Base-by-base conservation (phyloP, 2,797 vertebrate species). In the Dendrocincla tyrannina region DNA sequence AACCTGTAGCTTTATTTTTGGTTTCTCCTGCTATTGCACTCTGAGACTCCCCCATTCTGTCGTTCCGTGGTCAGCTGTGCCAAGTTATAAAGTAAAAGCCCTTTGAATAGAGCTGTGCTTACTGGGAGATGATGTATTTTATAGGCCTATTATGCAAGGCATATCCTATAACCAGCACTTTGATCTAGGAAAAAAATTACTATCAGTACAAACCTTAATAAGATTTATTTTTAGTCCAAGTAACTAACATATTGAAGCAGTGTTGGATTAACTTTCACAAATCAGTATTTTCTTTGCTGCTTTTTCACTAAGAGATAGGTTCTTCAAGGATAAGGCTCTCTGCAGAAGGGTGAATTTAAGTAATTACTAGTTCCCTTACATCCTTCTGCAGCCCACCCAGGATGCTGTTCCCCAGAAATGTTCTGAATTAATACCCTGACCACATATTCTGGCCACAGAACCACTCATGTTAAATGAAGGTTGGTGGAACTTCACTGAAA, bases 401-500 rank as follows among this genome's bases (percentile, higher is more conserved):
- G 35, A 58, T 66, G 85, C 55, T 75, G 73, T 50, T 88, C 17
- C 50, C 55, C 58, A 94, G 74, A 94, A 94, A 69, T 76, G 55
- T 63, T 78, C 63, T 75, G 53, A 75, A 76, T 95, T 72, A 93
- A 88, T 78, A 84, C 25, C 14, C 70, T 85, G 67, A 72, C 67
- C 74, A 84, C 33, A 46, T 92, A 69, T 91, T 91, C 83, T 90
- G 83, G 44, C 90, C 91, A 52, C 80, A 89, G 80, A 95, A 87
- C 74, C 91, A 56, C 4, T 12, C 56, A 69, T 30, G 23, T 79
- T 79, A 79, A 69, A 67, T 41, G 70, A 78, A 84, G 37, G 39
- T 80, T 89, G 33, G 59, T 78, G 55, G 50, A 90, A 84, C 46
- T 33, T 53, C 30, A 24, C 66, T 84, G 56, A 88, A 85, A 88